Evolutionary conservation across 2,888 invertebrate species (phyloP).

Genomic region (Rhagonycha fulva): DNA sequence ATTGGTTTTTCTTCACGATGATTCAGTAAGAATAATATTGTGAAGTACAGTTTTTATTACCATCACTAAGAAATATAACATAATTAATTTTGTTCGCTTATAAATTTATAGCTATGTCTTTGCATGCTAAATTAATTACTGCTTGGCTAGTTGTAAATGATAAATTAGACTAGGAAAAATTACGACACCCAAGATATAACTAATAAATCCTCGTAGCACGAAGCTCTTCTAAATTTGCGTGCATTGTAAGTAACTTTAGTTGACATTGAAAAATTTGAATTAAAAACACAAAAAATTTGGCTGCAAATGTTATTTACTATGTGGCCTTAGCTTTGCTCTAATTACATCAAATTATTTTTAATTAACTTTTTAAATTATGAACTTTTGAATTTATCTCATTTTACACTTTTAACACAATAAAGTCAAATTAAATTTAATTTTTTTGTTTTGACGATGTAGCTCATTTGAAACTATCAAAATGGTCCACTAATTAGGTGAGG

Average conservation of each 20-base stretch:
- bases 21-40: background rate
- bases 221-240: constrained; percentile 16
- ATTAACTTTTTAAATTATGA: background rate
- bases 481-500: background rate
- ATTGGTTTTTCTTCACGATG: background rate
- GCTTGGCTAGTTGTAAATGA: constrained; percentile 28
- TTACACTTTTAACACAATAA: background rate
- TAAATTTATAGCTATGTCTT: constrained; percentile 27
- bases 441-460: background rate
- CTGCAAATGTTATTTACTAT: background rate
- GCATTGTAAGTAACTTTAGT: background rate
- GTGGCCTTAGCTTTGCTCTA: background rate
- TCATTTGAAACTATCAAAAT: background rate
- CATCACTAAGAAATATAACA: constrained; percentile 20
- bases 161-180: constrained; percentile 27
- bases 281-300: background rate
- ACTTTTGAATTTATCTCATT: background rate
- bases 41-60: constrained; percentile 20
- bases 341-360: background rate
- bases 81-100: constrained; percentile 23
- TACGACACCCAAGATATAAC: constrained; percentile 21
- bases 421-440: background rate
- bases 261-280: background rate
- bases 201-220: constrained; percentile 24
- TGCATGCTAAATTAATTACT: constrained; percentile 30